Conservation (phyloP, 2,888 invertebrate genomes). For the Eristalis arbustorum region DNA sequence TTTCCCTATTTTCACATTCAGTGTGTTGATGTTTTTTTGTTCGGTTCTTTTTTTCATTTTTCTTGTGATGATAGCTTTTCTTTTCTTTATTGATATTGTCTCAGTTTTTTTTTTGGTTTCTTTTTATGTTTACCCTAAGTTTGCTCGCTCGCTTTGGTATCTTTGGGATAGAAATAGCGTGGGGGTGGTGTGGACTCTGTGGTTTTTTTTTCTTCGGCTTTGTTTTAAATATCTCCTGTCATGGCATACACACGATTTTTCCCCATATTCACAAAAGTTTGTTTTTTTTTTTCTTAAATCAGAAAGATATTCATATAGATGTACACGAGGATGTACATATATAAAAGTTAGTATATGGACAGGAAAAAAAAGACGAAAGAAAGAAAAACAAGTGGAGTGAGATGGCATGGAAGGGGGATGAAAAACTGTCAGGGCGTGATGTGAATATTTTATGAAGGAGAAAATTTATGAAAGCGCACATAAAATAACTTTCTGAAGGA, state of each 20-base stretch:
- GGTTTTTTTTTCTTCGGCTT: background rate
- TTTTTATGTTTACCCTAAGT: slow-evolving; percentile 35
- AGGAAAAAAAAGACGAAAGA: background rate
- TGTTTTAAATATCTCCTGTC: slow-evolving; percentile 23
- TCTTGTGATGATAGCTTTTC: slow-evolving; percentile 46
- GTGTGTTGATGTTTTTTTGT: slow-evolving; percentile 1
- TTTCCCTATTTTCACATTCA: slow-evolving; percentile 40
- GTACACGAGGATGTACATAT: background rate
- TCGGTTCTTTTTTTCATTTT: background rate
- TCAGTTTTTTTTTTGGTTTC: slow-evolving; percentile 10
- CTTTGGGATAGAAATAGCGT: slow-evolving; percentile 4
- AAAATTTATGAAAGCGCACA: slow-evolving; percentile 44
- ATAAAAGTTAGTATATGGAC: slow-evolving; percentile 5
- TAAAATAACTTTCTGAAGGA: slow-evolving; percentile 39
- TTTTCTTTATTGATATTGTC: slow-evolving; percentile 33
- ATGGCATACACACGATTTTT: background rate
- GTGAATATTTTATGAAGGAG: slow-evolving; percentile 49
- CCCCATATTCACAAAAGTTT: background rate
- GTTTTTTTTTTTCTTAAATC: background rate
- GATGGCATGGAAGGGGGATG: background rate
- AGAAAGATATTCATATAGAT: background rate
- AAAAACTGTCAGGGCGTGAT: slow-evolving; percentile 51
- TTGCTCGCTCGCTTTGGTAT: slow-evolving; percentile 15
- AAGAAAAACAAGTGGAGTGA: background rate
- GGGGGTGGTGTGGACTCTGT: background rate